Evolutionary conservation across 1,140 invertebrate genomes (phyloP).

Genomic region (Drosophila subobscura): DNA sequence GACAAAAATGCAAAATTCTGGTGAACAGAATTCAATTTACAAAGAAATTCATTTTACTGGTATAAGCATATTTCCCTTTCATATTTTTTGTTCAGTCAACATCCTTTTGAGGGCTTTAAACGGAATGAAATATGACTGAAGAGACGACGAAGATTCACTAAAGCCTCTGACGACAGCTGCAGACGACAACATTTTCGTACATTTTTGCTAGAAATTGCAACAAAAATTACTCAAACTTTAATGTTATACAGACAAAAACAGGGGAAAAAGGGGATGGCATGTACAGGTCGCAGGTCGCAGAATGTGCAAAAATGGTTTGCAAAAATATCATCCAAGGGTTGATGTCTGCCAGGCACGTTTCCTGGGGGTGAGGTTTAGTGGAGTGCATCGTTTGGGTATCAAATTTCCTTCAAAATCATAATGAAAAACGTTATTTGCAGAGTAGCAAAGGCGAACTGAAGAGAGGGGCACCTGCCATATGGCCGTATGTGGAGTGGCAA

Average conservation of each 20-base stretch:
- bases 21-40: slow-evolving; percentile 35
- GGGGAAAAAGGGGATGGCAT: slow-evolving; percentile 32
- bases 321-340: slow-evolving; percentile 32
- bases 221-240: slow-evolving; percentile 45
- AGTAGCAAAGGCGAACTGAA: slow-evolving; percentile 9
- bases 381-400: slow-evolving; percentile 27
- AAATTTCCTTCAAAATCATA: slow-evolving; percentile 46
- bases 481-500: slow-evolving; percentile 34
- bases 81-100: slow-evolving; percentile 10
- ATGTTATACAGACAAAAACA: slow-evolving; percentile 18
- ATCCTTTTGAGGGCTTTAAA: slow-evolving; percentile 33
- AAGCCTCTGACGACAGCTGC: slow-evolving; percentile 40
- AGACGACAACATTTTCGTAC: slow-evolving; percentile 41
- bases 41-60: slow-evolving; percentile 11
- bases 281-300: slow-evolving; percentile 46
- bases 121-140: slow-evolving; percentile 40
- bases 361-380: neutral
- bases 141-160: slow-evolving; percentile 23
- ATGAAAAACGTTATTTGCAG: slow-evolving; percentile 45
- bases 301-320: slow-evolving; percentile 33
- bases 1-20: neutral
- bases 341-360: slow-evolving; percentile 3
- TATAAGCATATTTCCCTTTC: slow-evolving; percentile 11
- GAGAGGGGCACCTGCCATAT: slow-evolving; percentile 44
- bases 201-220: slow-evolving; percentile 47